Evolutionary conservation across 2,888 invertebrate species (phyloP).

Genomic region (Amaurobius ferox): DNA sequence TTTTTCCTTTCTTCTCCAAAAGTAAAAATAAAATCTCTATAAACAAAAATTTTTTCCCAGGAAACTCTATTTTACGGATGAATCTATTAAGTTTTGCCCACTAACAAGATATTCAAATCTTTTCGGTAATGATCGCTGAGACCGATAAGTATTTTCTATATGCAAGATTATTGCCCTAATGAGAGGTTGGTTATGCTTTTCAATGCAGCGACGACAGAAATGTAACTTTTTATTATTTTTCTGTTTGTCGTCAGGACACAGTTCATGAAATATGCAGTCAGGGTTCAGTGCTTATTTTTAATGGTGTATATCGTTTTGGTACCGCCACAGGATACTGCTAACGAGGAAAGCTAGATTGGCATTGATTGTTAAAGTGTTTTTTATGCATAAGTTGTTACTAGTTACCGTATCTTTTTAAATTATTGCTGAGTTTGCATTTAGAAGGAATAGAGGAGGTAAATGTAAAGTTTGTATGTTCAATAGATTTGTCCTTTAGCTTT

Average conservation of each 20-base stretch:
- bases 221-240: background rate
- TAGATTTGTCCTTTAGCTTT: too few relatives aligned
- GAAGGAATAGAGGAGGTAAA: too few relatives aligned
- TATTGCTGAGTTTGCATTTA: too few relatives aligned
- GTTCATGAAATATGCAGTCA: constrained; percentile 21
- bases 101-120: constrained; percentile 12
- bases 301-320: constrained; percentile 20
- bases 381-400: background rate
- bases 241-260: background rate
- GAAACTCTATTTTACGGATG: background rate
- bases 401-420: too few relatives aligned
- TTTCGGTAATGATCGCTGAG: background rate
- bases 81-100: background rate
- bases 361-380: background rate
- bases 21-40: too few relatives aligned
- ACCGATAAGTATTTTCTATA: background rate
- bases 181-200: background rate
- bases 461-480: too few relatives aligned
- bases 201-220: background rate
- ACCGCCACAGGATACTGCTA: background rate
- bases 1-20: background rate
- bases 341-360: background rate
- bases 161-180: background rate
- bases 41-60: background rate
- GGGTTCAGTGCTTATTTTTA: constrained; percentile 59